Base-by-base conservation (phyloP, 2,113 vertebrate species). In the Hystrix cristata region DNA sequence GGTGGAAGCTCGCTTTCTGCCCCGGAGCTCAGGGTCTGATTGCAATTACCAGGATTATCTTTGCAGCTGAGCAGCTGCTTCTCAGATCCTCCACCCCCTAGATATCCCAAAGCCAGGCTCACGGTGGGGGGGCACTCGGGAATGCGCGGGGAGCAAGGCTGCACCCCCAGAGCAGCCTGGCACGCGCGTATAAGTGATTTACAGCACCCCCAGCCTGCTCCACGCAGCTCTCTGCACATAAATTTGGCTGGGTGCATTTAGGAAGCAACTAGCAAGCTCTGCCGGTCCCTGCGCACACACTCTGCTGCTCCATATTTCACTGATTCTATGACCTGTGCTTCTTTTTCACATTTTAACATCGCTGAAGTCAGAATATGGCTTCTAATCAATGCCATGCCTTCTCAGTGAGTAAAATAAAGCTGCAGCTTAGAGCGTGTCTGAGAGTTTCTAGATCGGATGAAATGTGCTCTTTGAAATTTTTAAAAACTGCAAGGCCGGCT, bases 111-210 rank as follows among this genome's bases (percentile, higher is more conserved):
- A n/a, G 34, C 60, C 46, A 69, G 0, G 0, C 27, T 64, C n/a
- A 1, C 21, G 1, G 15, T 0, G 7, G 21, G 71, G 72, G 10
- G n/a, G n/a, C 25, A 48, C 46, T 71, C 34, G 12, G 25, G 74
- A 87, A 79, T 5, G 62, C 38, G 1, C 83, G 1, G 0, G 80
- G 38, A 25, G 74, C 46, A 46, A 85, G 91, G 57, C 13, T 59
- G 5, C 64, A 1, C 85, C 83, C 31, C 91, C 62, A 0, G 21
- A 71, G 91, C 51, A 65, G 78, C 71, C 81, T 2, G 76, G 15
- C 8, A 1, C 4, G 5, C 59, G 3, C 0, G 0, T 0, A 69
- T 31, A 0, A 7, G 76, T 4, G 43, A 43, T 34, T 31, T 7
- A 0, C 0, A 11, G 78, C 29, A 2, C 1, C n/a, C 71, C 83